These are phyloP conservation scores for Anarsia innoxiella DNA, from an alignment of 2,888 invertebrate genomes.

Conservation along the genomic window DNA sequence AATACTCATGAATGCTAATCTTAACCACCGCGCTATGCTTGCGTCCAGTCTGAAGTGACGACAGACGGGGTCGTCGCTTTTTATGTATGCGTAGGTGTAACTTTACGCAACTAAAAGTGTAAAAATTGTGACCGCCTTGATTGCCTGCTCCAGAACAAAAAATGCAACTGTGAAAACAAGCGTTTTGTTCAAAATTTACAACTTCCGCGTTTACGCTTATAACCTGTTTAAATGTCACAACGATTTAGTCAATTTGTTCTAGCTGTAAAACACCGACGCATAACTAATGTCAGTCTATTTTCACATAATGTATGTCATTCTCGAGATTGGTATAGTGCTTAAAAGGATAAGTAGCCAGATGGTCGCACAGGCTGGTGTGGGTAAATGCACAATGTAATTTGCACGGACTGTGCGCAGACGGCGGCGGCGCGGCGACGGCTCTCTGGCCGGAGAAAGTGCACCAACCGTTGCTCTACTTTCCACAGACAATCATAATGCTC, in stretches of 20 bases:
- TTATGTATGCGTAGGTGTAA: no score
- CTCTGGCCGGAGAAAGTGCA: constrained; percentile 63
- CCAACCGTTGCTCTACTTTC: constrained; percentile 57
- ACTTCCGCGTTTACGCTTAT: constrained; percentile 18
- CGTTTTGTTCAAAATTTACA: constrained; percentile 23
- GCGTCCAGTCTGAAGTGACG: no score
- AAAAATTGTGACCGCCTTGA: constrained; percentile 25
- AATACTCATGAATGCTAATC: no score
- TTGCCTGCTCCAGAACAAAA: constrained; percentile 26
- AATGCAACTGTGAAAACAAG: constrained; percentile 20
- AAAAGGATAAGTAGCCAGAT: constrained; percentile 31
- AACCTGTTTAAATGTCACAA: constrained; percentile 16
- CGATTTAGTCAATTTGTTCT: constrained; percentile 22
- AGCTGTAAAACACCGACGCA: constrained; percentile 10
- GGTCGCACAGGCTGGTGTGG: constrained; percentile 21
- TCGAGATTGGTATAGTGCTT: constrained; percentile 28
- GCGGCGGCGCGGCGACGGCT: no score
- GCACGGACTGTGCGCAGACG: constrained; percentile 47
- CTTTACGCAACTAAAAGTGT: constrained; percentile 19
- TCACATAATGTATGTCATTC: constrained; percentile 25
- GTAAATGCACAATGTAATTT: constrained; percentile 41
- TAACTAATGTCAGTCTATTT: constrained; percentile 26
- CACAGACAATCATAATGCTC: constrained; percentile 42
- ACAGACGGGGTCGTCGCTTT: no score
- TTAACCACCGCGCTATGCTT: no score